Evolutionary conservation across 92 coral and sea anemone species (phyloP).

Genomic region (Palythoa grandiflora): DNA sequence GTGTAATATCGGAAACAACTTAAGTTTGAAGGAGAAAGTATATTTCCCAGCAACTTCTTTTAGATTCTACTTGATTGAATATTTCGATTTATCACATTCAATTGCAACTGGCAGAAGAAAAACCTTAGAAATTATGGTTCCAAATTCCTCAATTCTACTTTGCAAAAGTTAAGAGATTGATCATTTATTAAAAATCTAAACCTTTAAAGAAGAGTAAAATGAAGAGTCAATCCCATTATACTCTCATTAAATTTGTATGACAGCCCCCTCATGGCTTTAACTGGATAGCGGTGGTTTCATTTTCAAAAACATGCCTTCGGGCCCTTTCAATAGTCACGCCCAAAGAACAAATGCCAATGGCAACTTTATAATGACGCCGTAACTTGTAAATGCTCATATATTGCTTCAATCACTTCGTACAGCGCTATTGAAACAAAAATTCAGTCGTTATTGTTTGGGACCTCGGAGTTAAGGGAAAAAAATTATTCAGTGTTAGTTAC

Average conservation of each 20-base stretch:
- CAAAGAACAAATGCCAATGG: neutral
- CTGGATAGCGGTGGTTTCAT: neutral
- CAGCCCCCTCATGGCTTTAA: neutral
- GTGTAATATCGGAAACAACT: conserved; percentile 1
- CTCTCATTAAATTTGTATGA: neutral
- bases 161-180: neutral
- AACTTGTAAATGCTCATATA: neutral
- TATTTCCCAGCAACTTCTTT: neutral
- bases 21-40: neutral
- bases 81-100: neutral
- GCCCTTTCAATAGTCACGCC: neutral
- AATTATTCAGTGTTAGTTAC: neutral
- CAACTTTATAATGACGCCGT: neutral
- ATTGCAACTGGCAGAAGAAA: neutral
- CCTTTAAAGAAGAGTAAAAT: neutral
- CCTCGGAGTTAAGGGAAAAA: neutral
- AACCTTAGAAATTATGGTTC: too few species aligned
- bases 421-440: neutral
- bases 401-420: neutral
- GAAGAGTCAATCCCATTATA: neutral
- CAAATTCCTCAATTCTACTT: too few species aligned
- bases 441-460: neutral
- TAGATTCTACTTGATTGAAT: neutral
- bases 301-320: neutral
- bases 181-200: neutral